phyloP scores from a whole-genome alignment of 2,888 invertebrate genomes.

The Nudaria mundana region DNA sequence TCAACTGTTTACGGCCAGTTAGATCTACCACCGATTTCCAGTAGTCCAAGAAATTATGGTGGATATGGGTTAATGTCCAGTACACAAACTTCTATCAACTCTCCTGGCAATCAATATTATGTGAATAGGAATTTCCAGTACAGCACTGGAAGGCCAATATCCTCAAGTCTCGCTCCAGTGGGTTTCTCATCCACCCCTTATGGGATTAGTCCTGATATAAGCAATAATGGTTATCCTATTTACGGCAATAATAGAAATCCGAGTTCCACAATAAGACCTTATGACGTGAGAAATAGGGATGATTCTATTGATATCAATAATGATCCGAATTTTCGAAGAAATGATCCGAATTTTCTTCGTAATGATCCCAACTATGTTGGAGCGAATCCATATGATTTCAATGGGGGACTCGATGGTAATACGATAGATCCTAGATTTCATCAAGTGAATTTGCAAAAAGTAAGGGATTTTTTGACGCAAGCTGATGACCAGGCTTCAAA shows the following conservation, averaged over 20 bases:
- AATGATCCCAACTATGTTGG: constrained; percentile 70
- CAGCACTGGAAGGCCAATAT: constrained; percentile 53
- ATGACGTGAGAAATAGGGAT: constrained; percentile 60
- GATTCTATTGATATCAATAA: constrained; percentile 72
- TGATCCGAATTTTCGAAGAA: constrained; percentile 69
- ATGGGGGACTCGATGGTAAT: constrained; percentile 58
- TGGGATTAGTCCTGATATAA: constrained; percentile 70
- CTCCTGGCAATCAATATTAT: constrained; percentile 68
- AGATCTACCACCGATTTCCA: constrained; percentile 78
- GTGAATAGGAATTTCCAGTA: constrained; percentile 59
- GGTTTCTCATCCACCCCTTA: constrained; percentile 63
- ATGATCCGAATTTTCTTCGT: constrained; percentile 77
- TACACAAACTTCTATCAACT: constrained; percentile 59
- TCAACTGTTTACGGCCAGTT: constrained; percentile 65
- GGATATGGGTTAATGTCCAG: constrained; percentile 63
- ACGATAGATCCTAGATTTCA: constrained; percentile 66
- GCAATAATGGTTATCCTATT: constrained; percentile 69
- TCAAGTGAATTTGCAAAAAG: constrained; percentile 66
- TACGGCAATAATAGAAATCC: constrained; percentile 55
- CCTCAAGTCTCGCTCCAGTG: constrained; percentile 46
- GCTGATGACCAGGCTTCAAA: constrained; percentile 89
- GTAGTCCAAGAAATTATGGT: constrained; percentile 57
- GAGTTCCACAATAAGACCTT: constrained; percentile 46
- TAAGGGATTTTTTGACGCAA: constrained; percentile 83
- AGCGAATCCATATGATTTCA: constrained; percentile 67